phyloP scores from a whole-genome alignment of 2,888 invertebrate species.

The Apamea sordens region DNA sequence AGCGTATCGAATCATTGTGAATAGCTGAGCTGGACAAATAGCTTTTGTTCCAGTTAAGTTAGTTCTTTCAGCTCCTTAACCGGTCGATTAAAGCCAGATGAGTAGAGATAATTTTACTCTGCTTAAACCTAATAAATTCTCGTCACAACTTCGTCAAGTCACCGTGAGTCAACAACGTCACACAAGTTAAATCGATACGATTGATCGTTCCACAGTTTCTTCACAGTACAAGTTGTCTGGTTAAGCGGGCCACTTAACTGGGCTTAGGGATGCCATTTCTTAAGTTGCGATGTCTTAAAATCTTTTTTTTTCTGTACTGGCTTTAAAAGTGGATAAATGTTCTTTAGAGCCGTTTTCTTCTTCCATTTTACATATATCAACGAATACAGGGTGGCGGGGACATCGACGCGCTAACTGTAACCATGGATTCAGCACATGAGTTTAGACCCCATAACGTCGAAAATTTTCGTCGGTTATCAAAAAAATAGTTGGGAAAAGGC shows the following conservation, averaged over 20 bases:
- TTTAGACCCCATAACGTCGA: no score
- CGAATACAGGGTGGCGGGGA: background rate
- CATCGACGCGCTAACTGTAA: no score
- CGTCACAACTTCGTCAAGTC: slow-evolving; percentile 38
- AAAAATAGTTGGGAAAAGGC: no score
- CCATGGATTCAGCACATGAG: no score
- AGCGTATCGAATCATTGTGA: background rate
- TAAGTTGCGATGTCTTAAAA: background rate
- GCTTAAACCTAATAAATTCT: slow-evolving; percentile 38
- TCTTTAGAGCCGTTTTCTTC: background rate
- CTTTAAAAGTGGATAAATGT: background rate
- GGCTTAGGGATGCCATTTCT: slow-evolving; percentile 29
- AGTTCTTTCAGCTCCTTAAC: background rate
- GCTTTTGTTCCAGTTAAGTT: slow-evolving; percentile 1
- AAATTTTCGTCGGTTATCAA: no score
- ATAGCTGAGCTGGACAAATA: slow-evolving; percentile 1
- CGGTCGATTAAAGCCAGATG: slow-evolving; percentile 13
- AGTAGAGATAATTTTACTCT: slow-evolving; percentile 16
- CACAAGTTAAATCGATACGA: slow-evolving; percentile 54
- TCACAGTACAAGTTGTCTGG: slow-evolving; percentile 39
- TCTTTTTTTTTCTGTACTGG: background rate
- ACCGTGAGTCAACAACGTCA: slow-evolving; percentile 25
- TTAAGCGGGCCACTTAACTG: slow-evolving; percentile 25
- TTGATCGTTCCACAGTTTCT: slow-evolving; percentile 51
- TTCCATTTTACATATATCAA: background rate